These are phyloP conservation scores for Apocrypta bakeri DNA, from an alignment of 1,140 invertebrate genomes.

Conservation along the genomic window DNA sequence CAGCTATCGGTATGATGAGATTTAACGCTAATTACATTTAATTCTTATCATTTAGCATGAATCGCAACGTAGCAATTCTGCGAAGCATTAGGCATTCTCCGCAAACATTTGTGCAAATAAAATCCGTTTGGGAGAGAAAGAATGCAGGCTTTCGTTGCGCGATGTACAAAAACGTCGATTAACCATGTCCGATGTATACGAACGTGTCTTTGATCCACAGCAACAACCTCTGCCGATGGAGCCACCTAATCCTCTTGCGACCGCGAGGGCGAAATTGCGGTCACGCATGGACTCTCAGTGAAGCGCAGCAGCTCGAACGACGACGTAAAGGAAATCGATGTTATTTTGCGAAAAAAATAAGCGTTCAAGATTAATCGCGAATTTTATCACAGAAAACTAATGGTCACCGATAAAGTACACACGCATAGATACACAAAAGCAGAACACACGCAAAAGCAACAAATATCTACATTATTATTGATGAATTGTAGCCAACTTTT, in stretches of 20 bases:
- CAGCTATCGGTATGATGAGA: conserved; percentile 74
- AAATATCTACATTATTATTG: conserved; percentile 24
- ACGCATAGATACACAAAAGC: neutral
- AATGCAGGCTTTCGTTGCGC: too few relatives aligned
- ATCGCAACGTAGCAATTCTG: too few relatives aligned
- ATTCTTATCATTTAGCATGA: too few relatives aligned
- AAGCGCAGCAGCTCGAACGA: conserved; percentile 43
- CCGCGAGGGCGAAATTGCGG: conserved; percentile 70
- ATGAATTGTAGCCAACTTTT: conserved; percentile 25
- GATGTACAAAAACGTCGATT: too few relatives aligned
- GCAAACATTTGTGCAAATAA: too few relatives aligned
- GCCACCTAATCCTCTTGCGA: conserved; percentile 69
- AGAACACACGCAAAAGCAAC: neutral
- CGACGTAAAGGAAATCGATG: neutral
- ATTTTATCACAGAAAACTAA: conserved; percentile 10
- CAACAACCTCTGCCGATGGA: conserved; percentile 65
- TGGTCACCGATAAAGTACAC: neutral
- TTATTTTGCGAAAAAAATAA: conserved; percentile 39
- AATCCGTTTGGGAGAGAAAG: too few relatives aligned
- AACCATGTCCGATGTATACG: neutral
- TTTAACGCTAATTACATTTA: conserved; percentile 23
- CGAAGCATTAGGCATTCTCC: too few relatives aligned
- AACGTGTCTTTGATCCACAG: conserved; percentile 48
- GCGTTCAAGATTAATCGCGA: neutral
- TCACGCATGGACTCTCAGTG: conserved; percentile 70